phyloP scores from a whole-genome alignment of 2,113 vertebrate genomes.

The Mirza zaza region DNA sequence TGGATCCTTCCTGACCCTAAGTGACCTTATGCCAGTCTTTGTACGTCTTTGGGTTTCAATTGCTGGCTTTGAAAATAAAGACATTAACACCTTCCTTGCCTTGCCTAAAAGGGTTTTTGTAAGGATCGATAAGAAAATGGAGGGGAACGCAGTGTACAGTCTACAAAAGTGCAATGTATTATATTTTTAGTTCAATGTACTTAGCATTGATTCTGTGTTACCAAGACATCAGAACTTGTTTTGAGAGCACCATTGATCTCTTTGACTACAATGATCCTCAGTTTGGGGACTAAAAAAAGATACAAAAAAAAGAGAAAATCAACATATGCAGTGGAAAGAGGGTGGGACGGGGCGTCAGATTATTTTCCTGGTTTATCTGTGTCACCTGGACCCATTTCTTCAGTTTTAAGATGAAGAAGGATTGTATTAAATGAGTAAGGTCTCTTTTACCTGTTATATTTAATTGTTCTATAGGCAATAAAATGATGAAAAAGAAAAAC shows the following conservation, averaged over 20 bases:
- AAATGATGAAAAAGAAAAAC: background rate
- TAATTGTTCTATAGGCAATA: background rate
- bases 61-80: background rate
- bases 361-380: conserved; percentile 20
- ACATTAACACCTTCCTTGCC: background rate
- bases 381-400: background rate
- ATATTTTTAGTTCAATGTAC: background rate
- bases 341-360: background rate
- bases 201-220: background rate
- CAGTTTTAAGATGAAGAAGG: background rate
- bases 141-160: background rate
- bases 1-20: background rate
- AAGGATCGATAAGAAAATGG: conserved; percentile 2
- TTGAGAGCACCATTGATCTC: background rate
- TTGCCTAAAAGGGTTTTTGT: background rate
- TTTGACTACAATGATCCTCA: background rate
- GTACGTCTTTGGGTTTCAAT: background rate
- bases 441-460: background rate
- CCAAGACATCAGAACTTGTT: background rate
- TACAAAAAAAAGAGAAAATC: background rate
- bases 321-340: background rate
- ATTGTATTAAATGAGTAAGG: background rate
- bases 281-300: background rate
- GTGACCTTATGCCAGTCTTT: background rate
- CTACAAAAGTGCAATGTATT: background rate